Conservation (phyloP, 2,113 vertebrate species). For the Nibea coibor region DNA sequence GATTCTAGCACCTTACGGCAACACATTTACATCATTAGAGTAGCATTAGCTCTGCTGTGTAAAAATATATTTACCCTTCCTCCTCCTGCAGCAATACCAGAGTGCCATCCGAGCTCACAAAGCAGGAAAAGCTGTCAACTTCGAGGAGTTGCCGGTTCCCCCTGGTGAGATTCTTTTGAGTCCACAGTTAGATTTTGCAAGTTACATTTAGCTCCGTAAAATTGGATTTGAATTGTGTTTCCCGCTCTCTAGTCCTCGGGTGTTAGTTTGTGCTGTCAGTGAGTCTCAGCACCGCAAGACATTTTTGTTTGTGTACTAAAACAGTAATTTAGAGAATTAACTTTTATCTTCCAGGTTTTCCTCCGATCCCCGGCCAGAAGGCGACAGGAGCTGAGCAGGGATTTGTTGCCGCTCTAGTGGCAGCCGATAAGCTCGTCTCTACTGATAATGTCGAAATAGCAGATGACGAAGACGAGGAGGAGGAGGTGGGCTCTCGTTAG, state of each 20-base stretch:
- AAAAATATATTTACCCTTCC: neutral
- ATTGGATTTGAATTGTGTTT: neutral
- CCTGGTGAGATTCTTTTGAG: constrained; percentile 85
- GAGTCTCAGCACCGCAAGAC: neutral
- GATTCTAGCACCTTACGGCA: neutral
- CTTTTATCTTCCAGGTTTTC: constrained; percentile 87
- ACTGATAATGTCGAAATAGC: constrained; percentile 75
- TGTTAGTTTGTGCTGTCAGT: neutral
- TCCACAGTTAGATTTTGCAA: constrained; percentile 1
- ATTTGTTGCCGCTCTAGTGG: constrained; percentile 87
- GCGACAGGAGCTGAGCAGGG: constrained; percentile 73
- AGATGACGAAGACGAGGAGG: constrained; percentile 84
- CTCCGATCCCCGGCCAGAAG: constrained; percentile 92
- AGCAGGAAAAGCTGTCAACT: constrained; percentile 90
- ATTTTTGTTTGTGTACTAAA: neutral
- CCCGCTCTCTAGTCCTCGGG: neutral
- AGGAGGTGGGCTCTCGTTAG: constrained; percentile 56
- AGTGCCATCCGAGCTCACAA: constrained; percentile 91
- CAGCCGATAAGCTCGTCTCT: constrained; percentile 85
- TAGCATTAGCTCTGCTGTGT: neutral
- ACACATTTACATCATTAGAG: neutral
- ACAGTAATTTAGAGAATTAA: neutral
- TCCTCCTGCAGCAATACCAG: constrained; percentile 92
- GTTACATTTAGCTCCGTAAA: constrained; percentile 2
- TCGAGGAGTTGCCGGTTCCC: constrained; percentile 92